These are phyloP conservation scores for Odontomachus brunneus DNA, from an alignment of 1,140 invertebrate species.

Conservation along the genomic window DNA sequence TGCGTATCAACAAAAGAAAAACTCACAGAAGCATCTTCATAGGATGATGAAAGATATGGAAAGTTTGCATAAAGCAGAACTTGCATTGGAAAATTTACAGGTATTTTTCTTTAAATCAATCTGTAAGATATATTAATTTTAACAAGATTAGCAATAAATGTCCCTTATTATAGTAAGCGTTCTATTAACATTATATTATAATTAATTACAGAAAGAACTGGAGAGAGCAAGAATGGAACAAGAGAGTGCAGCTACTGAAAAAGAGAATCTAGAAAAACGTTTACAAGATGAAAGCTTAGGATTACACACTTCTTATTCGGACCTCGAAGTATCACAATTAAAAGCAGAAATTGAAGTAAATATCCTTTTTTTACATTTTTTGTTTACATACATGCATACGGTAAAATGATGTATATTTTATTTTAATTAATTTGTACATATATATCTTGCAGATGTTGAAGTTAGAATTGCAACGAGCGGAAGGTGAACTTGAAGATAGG, in stretches of 20 bases:
- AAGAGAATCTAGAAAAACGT: conserved; percentile 92
- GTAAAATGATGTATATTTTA: neutral
- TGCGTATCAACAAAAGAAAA: conserved; percentile 94
- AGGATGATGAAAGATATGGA: conserved; percentile 98
- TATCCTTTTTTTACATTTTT: conserved; percentile 1
- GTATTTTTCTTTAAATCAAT: conserved; percentile 79
- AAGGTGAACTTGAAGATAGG: conserved; percentile 94
- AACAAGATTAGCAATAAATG: conserved; percentile 10
- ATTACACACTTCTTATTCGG: conserved; percentile 90
- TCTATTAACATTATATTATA: neutral
- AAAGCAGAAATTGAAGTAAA: conserved; percentile 93
- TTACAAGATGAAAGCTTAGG: conserved; percentile 89
- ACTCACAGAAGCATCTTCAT: conserved; percentile 92
- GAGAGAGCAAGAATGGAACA: conserved; percentile 88
- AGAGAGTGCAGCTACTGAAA: conserved; percentile 92
- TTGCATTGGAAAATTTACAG: conserved; percentile 94
- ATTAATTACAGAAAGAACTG: conserved; percentile 86
- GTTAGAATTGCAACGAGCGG: conserved; percentile 92
- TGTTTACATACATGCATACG: neutral
- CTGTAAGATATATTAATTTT: neutral
- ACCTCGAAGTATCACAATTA: conserved; percentile 92
- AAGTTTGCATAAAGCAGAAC: conserved; percentile 94
- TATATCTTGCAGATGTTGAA: conserved; percentile 88
- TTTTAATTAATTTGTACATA: conserved; percentile 26
- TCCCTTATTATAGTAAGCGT: conserved; percentile 14